Evolutionary conservation across 2,888 invertebrate species (phyloP).

Genomic region (Eupithecia inturbata): DNA sequence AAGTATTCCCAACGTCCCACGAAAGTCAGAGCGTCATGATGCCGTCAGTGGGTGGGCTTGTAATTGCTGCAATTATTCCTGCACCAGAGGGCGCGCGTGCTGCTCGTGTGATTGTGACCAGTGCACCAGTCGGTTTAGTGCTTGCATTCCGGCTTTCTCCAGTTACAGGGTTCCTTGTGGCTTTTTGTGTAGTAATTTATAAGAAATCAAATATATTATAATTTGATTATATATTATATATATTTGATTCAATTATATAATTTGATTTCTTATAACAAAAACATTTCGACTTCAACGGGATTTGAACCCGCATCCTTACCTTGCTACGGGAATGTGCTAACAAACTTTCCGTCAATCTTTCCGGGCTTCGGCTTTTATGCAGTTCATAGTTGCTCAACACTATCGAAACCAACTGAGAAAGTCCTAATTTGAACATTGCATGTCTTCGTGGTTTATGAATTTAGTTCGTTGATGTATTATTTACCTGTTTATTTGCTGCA

Average conservation of each 20-base stretch:
- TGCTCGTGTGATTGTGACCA: slow-evolving; percentile 44
- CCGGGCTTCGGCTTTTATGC: neutral
- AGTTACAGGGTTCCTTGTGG: neutral
- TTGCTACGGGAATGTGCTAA: no score
- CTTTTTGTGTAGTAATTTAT: no score
- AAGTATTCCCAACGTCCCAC: no score
- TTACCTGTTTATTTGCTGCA: slow-evolving; percentile 31
- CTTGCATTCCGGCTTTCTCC: neutral
- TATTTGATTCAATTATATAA: no score
- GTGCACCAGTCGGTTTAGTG: neutral
- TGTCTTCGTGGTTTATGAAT: slow-evolving; percentile 32
- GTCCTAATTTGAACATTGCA: slow-evolving; percentile 39
- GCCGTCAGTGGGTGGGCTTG: slow-evolving; percentile 63
- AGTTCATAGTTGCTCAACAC: slow-evolving; percentile 16
- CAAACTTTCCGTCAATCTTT: no score
- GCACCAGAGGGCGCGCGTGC: slow-evolving; percentile 63
- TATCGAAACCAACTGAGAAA: slow-evolving; percentile 23
- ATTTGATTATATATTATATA: no score
- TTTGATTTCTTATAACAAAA: no score
- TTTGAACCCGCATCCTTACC: no score
- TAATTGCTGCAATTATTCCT: slow-evolving; percentile 61
- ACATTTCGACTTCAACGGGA: no score
- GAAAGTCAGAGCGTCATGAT: no score
- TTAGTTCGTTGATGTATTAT: slow-evolving; percentile 5
- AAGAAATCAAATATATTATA: no score